Evolutionary conservation across 2,113 vertebrate species (phyloP).

Genomic region (Carettochelys insculpta): DNA sequence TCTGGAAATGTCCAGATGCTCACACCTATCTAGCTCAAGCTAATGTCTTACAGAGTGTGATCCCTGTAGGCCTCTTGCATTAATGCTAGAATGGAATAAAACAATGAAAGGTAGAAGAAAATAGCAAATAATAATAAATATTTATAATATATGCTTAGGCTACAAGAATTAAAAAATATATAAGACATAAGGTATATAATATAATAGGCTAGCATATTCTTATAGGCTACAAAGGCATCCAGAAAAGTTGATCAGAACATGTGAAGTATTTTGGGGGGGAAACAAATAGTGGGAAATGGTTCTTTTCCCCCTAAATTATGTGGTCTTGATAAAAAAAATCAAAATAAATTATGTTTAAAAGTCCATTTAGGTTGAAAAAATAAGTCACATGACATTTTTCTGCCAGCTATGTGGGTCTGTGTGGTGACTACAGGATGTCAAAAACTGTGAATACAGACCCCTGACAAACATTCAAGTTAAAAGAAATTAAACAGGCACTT

Average conservation of each 20-base stretch:
- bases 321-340: neutral
- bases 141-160: no score
- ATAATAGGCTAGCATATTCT: no score
- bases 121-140: no score
- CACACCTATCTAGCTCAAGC: no score
- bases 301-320: neutral
- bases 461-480: neutral
- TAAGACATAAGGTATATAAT: no score
- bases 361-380: neutral
- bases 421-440: neutral
- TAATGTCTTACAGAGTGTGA: no score
- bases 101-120: no score
- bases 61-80: no score
- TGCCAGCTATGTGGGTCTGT: neutral
- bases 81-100: no score
- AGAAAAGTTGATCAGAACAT: slow-evolving; percentile 19
- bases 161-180: no score
- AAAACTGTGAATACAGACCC: neutral
- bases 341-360: neutral
- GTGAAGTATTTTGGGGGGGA: neutral
- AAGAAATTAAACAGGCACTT: neutral
- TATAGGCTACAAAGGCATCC: neutral
- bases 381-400: neutral
- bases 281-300: neutral
- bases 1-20: no score